A percentile compares a stretch with the other conserved stretches of the same genome.
Evolutionary conservation across 2,888 invertebrate species (phyloP).

Genomic region (Stenolophus ochropezus): DNA sequence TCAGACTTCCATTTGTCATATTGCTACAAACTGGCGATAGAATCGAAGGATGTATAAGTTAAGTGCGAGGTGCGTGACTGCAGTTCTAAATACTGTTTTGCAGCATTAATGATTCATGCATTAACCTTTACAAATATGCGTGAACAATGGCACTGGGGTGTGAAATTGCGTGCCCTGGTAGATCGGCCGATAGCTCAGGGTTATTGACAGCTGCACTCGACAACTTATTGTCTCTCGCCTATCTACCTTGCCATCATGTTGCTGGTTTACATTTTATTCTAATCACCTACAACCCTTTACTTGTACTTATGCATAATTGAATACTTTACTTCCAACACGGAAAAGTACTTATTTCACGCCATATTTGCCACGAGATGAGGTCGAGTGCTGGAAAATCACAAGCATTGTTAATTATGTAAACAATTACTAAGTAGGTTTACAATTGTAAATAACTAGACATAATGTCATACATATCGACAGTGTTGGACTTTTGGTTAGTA

Average conservation of each 20-base stretch:
- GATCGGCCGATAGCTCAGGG: slow-evolving; percentile 18
- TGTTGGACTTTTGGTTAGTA: too few relatives aligned
- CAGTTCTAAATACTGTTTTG: slow-evolving; percentile 31
- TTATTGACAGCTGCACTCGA: slow-evolving; percentile 21
- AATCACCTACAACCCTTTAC: too few relatives aligned
- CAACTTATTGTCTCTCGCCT: neutral
- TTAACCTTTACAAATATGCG: slow-evolving; percentile 42
- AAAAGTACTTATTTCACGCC: too few relatives aligned
- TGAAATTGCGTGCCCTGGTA: slow-evolving; percentile 24
- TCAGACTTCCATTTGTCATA: slow-evolving; percentile 43
- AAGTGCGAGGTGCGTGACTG: slow-evolving; percentile 28
- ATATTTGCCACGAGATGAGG: too few relatives aligned
- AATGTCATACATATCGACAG: too few relatives aligned
- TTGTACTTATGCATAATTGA: too few relatives aligned
- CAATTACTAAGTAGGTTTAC: too few relatives aligned
- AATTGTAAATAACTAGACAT: too few relatives aligned
- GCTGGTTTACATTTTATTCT: neutral
- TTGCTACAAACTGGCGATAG: slow-evolving; percentile 20
- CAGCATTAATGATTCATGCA: slow-evolving; percentile 40
- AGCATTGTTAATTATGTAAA: too few relatives aligned
- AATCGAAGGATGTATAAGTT: slow-evolving; percentile 54
- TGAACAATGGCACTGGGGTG: slow-evolving; percentile 22
- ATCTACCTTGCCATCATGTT: neutral
- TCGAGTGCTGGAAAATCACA: too few relatives aligned
- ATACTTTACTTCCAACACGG: too few relatives aligned